Percentiles rank a stretch among this genome's conserved stretches.
These are phyloP conservation scores for Pomatorhinus ruficollis DNA, from an alignment of 2,113 vertebrate species.

Conservation along the genomic window DNA sequence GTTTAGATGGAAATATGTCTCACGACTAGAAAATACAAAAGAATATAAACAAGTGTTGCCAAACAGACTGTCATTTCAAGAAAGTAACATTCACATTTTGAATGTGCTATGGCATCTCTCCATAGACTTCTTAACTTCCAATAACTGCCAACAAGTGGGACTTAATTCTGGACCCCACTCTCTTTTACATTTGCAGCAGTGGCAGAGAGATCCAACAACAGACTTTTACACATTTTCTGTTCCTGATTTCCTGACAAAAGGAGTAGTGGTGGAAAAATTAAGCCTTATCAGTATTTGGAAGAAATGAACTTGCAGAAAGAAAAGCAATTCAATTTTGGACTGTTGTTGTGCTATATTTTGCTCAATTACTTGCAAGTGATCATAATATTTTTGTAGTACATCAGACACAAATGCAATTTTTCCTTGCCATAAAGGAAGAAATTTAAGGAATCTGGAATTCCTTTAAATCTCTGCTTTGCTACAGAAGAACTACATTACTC, in stretches of 20 bases:
- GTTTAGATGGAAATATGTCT: background rate
- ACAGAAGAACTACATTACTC: background rate
- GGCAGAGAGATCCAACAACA: background rate
- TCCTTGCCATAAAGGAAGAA: background rate
- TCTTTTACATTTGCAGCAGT: background rate
- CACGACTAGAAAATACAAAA: background rate
- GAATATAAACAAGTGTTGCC: background rate
- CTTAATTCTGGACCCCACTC: background rate
- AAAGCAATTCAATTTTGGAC: fast-evolving
- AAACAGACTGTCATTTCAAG: background rate
- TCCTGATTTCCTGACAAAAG: background rate
- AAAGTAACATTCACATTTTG: background rate
- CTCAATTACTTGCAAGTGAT: background rate
- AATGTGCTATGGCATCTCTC: background rate
- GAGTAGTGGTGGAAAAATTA: background rate
- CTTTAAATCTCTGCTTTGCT: background rate
- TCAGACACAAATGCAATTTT: background rate
- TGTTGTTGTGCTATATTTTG: background rate
- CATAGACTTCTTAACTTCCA: background rate
- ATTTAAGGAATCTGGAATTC: background rate
- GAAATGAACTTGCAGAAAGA: background rate
- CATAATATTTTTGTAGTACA: background rate
- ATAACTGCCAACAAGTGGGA: background rate
- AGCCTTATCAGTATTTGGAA: background rate
- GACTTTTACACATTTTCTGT: background rate